Conservation (phyloP, 2,113 vertebrate genomes). For the Psephotus haematonotus region DNA sequence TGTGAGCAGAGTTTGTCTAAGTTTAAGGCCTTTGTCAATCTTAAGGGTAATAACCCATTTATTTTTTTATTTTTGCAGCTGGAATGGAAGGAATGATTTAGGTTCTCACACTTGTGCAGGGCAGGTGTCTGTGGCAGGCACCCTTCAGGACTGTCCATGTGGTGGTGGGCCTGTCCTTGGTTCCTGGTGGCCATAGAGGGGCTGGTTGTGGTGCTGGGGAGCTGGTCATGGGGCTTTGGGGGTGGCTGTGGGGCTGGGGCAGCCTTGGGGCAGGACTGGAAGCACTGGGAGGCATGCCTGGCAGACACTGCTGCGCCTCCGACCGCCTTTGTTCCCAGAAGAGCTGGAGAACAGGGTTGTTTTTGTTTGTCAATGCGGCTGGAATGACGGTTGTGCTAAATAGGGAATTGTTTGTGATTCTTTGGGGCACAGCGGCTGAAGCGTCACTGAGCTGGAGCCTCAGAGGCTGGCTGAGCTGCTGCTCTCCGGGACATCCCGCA, state of each 20-base stretch:
- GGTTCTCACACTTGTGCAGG: fast-evolving
- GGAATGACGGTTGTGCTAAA: background rate
- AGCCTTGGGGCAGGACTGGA: fast-evolving
- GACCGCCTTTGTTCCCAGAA: background rate
- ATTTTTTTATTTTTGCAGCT: background rate
- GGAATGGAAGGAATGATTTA: background rate
- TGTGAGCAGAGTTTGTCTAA: background rate
- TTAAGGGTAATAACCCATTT: background rate
- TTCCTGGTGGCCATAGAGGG: background rate
- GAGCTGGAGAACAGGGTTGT: background rate
- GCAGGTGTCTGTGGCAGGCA: background rate
- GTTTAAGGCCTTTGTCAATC: background rate
- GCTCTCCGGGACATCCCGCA: background rate
- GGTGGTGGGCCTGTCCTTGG: background rate
- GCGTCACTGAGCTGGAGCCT: background rate
- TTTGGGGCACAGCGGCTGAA: background rate
- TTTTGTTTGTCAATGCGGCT: background rate
- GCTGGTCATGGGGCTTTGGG: background rate
- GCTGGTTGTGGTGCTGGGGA: too few species aligned
- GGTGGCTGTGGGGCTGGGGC: background rate
- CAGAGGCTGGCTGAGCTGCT: background rate
- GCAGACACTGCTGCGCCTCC: background rate
- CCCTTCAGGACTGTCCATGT: fast-evolving
- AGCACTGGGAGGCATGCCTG: background rate
- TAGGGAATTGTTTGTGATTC: background rate